Percentiles rank a stretch among this genome's conserved stretches.
phyloP scores from a whole-genome alignment of 2,797 vertebrate genomes.

The Chaunax sp. region DNA sequence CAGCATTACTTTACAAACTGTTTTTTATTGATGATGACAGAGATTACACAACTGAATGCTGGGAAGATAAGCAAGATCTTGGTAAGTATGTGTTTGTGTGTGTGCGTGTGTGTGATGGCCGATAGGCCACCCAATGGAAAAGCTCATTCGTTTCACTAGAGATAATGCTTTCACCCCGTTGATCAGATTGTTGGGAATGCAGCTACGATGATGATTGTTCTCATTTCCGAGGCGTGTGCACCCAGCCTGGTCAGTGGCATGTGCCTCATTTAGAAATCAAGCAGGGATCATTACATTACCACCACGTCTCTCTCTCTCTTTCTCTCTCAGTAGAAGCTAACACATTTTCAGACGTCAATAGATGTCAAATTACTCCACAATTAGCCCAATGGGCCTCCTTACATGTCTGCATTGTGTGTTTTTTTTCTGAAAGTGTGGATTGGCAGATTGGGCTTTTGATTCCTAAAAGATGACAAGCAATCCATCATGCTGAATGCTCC shows the following conservation, averaged over 20 bases:
- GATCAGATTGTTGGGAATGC: slow-evolving; percentile 62
- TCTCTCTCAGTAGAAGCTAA: slow-evolving; percentile 69
- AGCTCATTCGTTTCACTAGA: slow-evolving; percentile 69
- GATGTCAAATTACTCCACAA: slow-evolving; percentile 83
- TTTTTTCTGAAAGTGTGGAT: slow-evolving; percentile 59
- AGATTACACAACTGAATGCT: slow-evolving; percentile 16
- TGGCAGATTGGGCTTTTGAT: slow-evolving; percentile 73
- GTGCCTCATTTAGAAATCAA: slow-evolving; percentile 80
- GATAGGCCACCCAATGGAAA: slow-evolving; percentile 69
- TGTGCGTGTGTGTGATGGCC: slow-evolving; percentile 30
- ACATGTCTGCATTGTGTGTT: slow-evolving; percentile 66
- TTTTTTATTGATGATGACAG: slow-evolving; percentile 17
- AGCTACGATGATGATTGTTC: slow-evolving; percentile 73
- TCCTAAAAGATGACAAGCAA: slow-evolving; percentile 78
- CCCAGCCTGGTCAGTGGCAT: slow-evolving; percentile 61
- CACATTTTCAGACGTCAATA: slow-evolving; percentile 77
- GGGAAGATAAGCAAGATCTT: slow-evolving; percentile 33
- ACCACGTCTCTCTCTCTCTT: slow-evolving; percentile 26
- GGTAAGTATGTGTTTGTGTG: slow-evolving; percentile 17
- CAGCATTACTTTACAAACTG: neutral
- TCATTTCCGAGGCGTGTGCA: slow-evolving; percentile 71
- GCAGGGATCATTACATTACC: slow-evolving; percentile 71
- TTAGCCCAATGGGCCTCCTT: slow-evolving; percentile 73
- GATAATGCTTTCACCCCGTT: slow-evolving; percentile 69
- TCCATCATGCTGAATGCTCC: slow-evolving; percentile 69